phyloP scores from a whole-genome alignment of 2,888 invertebrate species.

The Coenonympha glycerion region DNA sequence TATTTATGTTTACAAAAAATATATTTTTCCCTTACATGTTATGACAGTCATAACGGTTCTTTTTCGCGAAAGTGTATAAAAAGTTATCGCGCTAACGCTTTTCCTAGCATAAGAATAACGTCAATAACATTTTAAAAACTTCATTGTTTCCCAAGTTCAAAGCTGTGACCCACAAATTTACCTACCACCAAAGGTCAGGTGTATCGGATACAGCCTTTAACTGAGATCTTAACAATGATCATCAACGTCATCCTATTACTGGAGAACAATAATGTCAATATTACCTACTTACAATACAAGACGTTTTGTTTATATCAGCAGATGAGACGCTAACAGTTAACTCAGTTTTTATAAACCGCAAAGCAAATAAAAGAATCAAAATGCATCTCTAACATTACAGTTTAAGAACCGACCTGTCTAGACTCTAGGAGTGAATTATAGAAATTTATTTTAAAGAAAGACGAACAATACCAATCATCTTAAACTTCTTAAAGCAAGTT shows the following conservation, averaged over 20 bases:
- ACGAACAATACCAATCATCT: neutral
- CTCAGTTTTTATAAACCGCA: conserved; percentile 1
- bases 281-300: conserved; percentile 8
- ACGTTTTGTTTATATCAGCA: conserved; percentile 1
- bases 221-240: conserved; percentile 20
- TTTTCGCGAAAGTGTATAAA: neutral
- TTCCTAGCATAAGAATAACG: neutral
- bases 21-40: neutral
- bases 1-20: neutral
- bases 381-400: neutral
- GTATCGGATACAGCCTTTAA: conserved; percentile 19
- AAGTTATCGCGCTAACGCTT: neutral
- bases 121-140: neutral
- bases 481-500: neutral
- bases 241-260: conserved; percentile 17
- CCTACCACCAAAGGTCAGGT: conserved; percentile 21
- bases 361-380: conserved; percentile 1
- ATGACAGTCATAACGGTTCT: neutral
- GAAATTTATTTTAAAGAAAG: neutral
- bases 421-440: neutral
- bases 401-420: neutral
- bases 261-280: conserved; percentile 21
- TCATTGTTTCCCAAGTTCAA: conserved; percentile 11
- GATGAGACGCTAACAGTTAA: conserved; percentile 6
- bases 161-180: conserved; percentile 18